A percentile compares a stretch with the other conserved stretches of the same genome.
phyloP scores from a whole-genome alignment of 64 coral and sea anemone genomes.

The Cladopsammia gracilis region DNA sequence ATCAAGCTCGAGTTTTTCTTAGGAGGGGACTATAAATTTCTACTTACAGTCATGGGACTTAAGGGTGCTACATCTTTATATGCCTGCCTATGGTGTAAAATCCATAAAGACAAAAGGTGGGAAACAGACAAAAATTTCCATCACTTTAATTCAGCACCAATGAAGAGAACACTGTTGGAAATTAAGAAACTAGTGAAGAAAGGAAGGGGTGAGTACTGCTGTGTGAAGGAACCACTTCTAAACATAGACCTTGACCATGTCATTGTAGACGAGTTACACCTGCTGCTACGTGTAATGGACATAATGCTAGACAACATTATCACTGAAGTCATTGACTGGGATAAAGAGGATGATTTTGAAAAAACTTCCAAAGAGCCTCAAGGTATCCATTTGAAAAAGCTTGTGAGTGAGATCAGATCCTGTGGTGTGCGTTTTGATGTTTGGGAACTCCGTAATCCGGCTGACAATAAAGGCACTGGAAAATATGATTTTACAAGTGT shows the following conservation, averaged over 20 bases:
- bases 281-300: slow-evolving; percentile 26
- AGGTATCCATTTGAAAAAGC: slow-evolving; percentile 28
- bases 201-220: slow-evolving; percentile 41
- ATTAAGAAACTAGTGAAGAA: slow-evolving; percentile 6
- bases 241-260: slow-evolving; percentile 16
- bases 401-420: slow-evolving; percentile 16
- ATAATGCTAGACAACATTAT: neutral
- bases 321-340: slow-evolving; percentile 33
- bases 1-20: slow-evolving; percentile 3
- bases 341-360: slow-evolving; percentile 9
- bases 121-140: slow-evolving; percentile 1
- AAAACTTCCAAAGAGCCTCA: neutral
- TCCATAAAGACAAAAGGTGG: slow-evolving; percentile 27
- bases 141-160: slow-evolving; percentile 6
- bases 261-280: slow-evolving; percentile 30
- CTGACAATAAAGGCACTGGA: slow-evolving; percentile 25
- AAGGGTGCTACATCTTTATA: slow-evolving; percentile 6
- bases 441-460: slow-evolving; percentile 48
- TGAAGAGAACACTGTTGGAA: slow-evolving; percentile 7
- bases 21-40: neutral
- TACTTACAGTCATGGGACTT: slow-evolving; percentile 4
- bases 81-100: slow-evolving; percentile 22
- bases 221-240: slow-evolving; percentile 7
- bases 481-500: slow-evolving; percentile 55
- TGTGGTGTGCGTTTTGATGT: slow-evolving; percentile 47